Evolutionary conservation across 2,888 invertebrate species (phyloP).

Genomic region (Drosophila differens): DNA sequence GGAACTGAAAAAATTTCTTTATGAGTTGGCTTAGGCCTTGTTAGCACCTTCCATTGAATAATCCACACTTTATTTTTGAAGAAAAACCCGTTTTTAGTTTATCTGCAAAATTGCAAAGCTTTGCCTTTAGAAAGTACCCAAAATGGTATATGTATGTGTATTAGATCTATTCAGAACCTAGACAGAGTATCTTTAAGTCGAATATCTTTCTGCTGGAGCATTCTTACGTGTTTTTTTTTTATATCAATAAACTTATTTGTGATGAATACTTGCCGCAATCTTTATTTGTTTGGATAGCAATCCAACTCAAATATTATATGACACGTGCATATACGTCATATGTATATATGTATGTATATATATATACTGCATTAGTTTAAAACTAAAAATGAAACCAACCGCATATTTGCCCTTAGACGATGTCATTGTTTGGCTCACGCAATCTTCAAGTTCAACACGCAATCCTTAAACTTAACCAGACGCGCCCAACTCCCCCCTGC

Average conservation of each 20-base stretch:
- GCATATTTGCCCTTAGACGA: background rate
- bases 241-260: background rate
- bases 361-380: background rate
- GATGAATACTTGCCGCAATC: constrained; percentile 1
- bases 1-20: background rate
- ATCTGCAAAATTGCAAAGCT: background rate
- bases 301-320: background rate
- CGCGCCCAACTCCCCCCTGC: background rate
- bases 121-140: background rate
- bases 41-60: background rate
- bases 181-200: background rate
- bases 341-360: background rate
- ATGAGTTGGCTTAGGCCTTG: background rate
- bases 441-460: background rate
- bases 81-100: background rate
- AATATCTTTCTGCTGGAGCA: background rate
- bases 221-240: no score
- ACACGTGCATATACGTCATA: background rate
- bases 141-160: background rate
- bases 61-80: background rate
- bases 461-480: background rate
- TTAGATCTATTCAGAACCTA: background rate
- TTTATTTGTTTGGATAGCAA: constrained; percentile 3
- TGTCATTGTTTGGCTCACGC: constrained; percentile 3
- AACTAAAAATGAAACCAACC: background rate